Base-by-base conservation (phyloP, 2,113 vertebrate species). In the Odobenus rosmarus region DNA sequence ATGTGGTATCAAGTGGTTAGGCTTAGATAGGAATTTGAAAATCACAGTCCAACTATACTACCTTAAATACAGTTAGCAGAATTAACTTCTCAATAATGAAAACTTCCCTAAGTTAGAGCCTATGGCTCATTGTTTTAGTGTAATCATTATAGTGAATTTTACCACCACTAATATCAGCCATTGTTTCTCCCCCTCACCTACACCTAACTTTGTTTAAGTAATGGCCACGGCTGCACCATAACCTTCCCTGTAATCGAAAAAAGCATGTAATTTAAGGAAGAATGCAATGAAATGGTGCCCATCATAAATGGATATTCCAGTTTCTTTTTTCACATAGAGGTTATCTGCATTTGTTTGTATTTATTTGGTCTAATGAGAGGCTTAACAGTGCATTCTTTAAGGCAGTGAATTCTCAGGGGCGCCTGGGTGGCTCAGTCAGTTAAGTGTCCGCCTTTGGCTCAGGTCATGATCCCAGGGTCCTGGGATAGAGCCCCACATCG, bases 21-120 rank as follows among this genome's bases (percentile, higher is more conserved):
- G 82, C 84, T 96, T 84, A 86, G 36, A 72, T 8, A 91, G 67
- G 33, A 90, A 77, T 84, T 93, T 74, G 51, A 92, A 94, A 93
- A 82, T 72, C 42, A 95, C 39, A 67, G 46, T 88, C 67, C 76
- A 94, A 31, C 88, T 93, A 64, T 53, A 71, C 69, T 91, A 59
- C 10, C 46, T 72, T 93, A 55, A 93, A 23, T 92, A 59, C n/a
- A 80, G 19, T 76, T 57, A 81, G 36, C 46, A 96, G 61, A 88
- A 95, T 93, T 85, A 31, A 26, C 24, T 94, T 92, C 18, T 57
- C 42, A 86, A 7, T 88, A 61, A 33, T 88, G 62, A 88, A 72
- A 93, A 64, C 23, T 80, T 95, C 21, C 39, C 13, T 79, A 92
- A 28, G 26, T 90, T 84, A 51, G 3, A 93, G n/a, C n/a, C 49